Evolutionary conservation across 2,888 invertebrate genomes (phyloP), one percentile per base, ranked within the genome.

Genomic region (Cyrtodaria siliqua): DNA sequence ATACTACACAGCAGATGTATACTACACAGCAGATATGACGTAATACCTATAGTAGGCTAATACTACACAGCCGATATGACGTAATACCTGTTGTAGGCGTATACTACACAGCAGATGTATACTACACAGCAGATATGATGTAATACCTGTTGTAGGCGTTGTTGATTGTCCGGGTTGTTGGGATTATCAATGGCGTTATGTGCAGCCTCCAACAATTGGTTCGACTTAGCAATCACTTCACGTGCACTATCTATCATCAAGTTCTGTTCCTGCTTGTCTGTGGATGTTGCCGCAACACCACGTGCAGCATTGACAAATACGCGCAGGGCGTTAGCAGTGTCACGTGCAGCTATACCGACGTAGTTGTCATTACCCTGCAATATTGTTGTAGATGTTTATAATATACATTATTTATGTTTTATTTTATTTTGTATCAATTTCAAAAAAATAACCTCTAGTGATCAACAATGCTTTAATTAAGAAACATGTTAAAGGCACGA

Each of bases 141-240:
- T n/a, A n/a, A n/a, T n/a, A 97, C 96, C 81, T 95, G 95, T 16
- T 96, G 95, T 49, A 98, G 94, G 81, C 95, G 94, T 60, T 93
- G 94, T 47, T 94, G 94, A 77, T 93, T 93, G 29, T 95, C 95
- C 0, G 95, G 94, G 29, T 94, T 93, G 61, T 95, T 95, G 0
- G 96, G 95, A 71, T 95, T 95, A 82, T 95, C 95, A 69, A 97
- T 93, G 87, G 96, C 95, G n/a, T 94, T 94, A 91, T 96, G 96
- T 0, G 98, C 97, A 85, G 97, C 97, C 90, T 96, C 96, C 72
- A 98, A 96, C 16, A 97, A 95, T 0, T 94, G 94, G 38, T 96
- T 95, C 0, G 97, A 97, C 62, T 96, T 96, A 66, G 95, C 94
- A 81, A 98, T 95, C 16, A 97, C 97, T 76, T 97, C 96, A 40